Conservation (phyloP, 2,797 vertebrate species). For the Odontamblyopus lacepedii region DNA sequence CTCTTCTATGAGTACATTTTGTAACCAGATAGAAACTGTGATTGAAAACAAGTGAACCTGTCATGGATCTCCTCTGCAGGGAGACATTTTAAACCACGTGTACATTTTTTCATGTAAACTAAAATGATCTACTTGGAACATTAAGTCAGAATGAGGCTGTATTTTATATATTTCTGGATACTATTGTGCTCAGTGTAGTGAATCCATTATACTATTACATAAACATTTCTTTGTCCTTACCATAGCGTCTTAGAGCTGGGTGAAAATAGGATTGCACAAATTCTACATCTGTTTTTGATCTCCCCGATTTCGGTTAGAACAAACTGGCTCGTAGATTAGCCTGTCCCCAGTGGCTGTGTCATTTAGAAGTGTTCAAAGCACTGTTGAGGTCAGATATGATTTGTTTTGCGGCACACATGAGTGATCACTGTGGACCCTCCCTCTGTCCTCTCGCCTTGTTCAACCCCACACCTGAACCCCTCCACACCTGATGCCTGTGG, state of each 20-base stretch:
- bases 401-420: slow-evolving; percentile 56
- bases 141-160: neutral
- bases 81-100: slow-evolving; percentile 6
- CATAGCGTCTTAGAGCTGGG: neutral
- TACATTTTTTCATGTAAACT: neutral
- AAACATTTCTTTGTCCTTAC: neutral
- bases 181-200: neutral
- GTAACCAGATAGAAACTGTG: slow-evolving; percentile 37
- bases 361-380: slow-evolving; percentile 44
- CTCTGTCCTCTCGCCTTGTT: slow-evolving; percentile 12
- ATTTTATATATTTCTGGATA: slow-evolving; percentile 2
- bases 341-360: slow-evolving; percentile 44
- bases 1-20: slow-evolving; percentile 36
- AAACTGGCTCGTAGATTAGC: slow-evolving; percentile 41
- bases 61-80: slow-evolving; percentile 16
- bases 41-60: slow-evolving; percentile 33
- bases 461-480: slow-evolving; percentile 70
- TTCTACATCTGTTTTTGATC: slow-evolving; percentile 1
- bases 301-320: neutral
- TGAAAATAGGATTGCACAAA: neutral
- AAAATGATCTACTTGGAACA: neutral
- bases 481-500: slow-evolving; percentile 73
- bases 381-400: slow-evolving; percentile 64
- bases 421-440: slow-evolving; percentile 48
- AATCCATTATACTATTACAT: neutral